Evolutionary conservation across 2,113 vertebrate species (phyloP), one percentile per base, ranked within the genome.

Genomic region (Mobula hypostoma): DNA sequence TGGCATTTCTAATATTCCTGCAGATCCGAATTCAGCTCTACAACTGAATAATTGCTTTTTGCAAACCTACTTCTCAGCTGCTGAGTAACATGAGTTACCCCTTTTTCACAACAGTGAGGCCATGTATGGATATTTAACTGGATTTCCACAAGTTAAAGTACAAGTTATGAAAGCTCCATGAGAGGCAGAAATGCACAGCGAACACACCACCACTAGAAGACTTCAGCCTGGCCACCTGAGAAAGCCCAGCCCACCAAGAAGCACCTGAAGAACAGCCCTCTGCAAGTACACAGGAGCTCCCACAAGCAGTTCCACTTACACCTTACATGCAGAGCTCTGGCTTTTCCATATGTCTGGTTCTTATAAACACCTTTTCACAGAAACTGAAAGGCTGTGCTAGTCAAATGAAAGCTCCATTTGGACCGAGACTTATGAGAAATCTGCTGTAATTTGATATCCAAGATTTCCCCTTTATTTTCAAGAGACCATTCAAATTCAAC

Each of bases 321-420:
- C 63, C 85, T n/a, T n/a, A n/a, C n/a, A 90, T 90, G 85, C 85
- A 90, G 14, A 90, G 61, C 29, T 32, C 85, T 32, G 40, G 36
- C 32, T 48, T 93, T 93, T 48, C 36, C 90, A 74, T 32, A 24
- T 40, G 32, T 48, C 32, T 36, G 19, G 21, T 72, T 40, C 74
- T n/a, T 66, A 66, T 66, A 63, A 32, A 90, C 14, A 5, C 61
- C 29, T 56, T 29, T 48, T 74, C 27, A 48, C 91, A 93, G 91
- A 93, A 93, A 70, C 91, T 93, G 68, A 56, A 74, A 93, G 90
- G 4, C 68, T 72, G 24, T 83, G 17, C 24, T 74, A 36, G 17
- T 74, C 90, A 93, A 72, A 70, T 70, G 21, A 32, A 76, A 93
- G 4, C 4, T 29, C 36, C 24, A 29, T 24, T 15, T 21, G n/a